phyloP scores from a whole-genome alignment of 2,888 invertebrate species.

The Agapostemon virescens region DNA sequence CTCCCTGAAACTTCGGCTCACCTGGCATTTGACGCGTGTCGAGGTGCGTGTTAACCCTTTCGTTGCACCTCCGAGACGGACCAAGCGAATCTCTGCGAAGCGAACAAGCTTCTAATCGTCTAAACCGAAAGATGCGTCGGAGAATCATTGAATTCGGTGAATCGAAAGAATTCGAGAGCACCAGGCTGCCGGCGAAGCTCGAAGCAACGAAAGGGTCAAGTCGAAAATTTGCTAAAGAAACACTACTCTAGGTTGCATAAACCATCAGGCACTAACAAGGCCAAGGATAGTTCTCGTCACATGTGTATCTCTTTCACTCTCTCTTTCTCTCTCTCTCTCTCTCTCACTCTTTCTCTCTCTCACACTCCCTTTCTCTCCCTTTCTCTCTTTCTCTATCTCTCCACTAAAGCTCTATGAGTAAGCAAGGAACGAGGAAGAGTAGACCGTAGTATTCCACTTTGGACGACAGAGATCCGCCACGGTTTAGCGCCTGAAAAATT shows the following conservation, averaged over 20 bases:
- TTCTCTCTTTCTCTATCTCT: conserved; percentile 1
- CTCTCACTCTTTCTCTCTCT: background rate
- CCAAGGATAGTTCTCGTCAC: conserved; percentile 35
- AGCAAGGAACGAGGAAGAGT: conserved; percentile 51
- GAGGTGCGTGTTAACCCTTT: conserved; percentile 32
- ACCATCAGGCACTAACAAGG: conserved; percentile 49
- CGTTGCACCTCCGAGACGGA: conserved; percentile 19
- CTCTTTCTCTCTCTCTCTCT: background rate
- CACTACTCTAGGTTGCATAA: conserved; percentile 39
- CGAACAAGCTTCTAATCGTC: no score
- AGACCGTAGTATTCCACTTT: conserved; percentile 62
- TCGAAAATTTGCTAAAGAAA: conserved; percentile 33
- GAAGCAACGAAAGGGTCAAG: conserved; percentile 50
- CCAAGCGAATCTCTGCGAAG: background rate
- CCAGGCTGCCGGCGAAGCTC: background rate
- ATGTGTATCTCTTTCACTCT: conserved; percentile 22
- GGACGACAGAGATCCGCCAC: conserved; percentile 63
- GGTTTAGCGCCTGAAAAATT: conserved; percentile 27
- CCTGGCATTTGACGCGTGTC: conserved; percentile 30
- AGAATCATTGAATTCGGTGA: background rate
- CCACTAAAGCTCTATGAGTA: conserved; percentile 43
- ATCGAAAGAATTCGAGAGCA: background rate
- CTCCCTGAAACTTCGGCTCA: conserved; percentile 55
- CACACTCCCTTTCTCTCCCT: background rate
- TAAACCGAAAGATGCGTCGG: background rate